A percentile compares a stretch with the other conserved stretches of the same genome.
Evolutionary conservation across 1,140 invertebrate genomes (phyloP).

Genomic region (Drosophila chauvacae): DNA sequence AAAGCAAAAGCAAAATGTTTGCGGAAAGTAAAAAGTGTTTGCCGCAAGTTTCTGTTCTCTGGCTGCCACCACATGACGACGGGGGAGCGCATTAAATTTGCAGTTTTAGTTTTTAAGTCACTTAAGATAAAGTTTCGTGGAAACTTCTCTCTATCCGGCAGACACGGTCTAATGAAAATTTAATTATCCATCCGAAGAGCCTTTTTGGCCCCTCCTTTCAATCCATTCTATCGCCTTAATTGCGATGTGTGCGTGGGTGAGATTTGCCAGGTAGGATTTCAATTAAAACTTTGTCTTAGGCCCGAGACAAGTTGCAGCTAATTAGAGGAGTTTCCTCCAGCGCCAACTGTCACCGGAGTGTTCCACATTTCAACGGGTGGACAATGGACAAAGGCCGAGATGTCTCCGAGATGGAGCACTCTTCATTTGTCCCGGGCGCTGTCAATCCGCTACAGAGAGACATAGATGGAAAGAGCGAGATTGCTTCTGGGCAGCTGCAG

Average conservation of each 20-base stretch:
- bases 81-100: constrained; percentile 76
- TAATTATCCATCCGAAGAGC: constrained; percentile 62
- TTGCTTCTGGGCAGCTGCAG: constrained; percentile 7
- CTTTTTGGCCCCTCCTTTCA: constrained; percentile 14
- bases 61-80: constrained; percentile 49
- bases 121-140: constrained; percentile 68
- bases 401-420: constrained; percentile 18
- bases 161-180: constrained; percentile 71
- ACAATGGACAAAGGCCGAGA: constrained; percentile 44
- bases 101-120: constrained; percentile 80
- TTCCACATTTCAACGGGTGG: constrained; percentile 37
- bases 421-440: constrained; percentile 65
- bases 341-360: constrained; percentile 44
- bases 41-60: constrained; percentile 62
- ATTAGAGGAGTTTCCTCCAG: constrained; percentile 38
- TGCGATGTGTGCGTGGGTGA: constrained; percentile 27
- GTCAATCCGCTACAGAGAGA: constrained; percentile 58
- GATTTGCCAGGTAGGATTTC: constrained; percentile 65
- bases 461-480: background rate
- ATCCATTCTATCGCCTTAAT: constrained; percentile 34
- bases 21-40: constrained; percentile 75
- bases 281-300: constrained; percentile 61
- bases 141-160: constrained; percentile 15
- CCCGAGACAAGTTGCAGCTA: constrained; percentile 51
- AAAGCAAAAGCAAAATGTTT: constrained; percentile 69